phyloP scores from a whole-genome alignment of 2,888 invertebrate genomes.

The Ditula angustiorana region DNA sequence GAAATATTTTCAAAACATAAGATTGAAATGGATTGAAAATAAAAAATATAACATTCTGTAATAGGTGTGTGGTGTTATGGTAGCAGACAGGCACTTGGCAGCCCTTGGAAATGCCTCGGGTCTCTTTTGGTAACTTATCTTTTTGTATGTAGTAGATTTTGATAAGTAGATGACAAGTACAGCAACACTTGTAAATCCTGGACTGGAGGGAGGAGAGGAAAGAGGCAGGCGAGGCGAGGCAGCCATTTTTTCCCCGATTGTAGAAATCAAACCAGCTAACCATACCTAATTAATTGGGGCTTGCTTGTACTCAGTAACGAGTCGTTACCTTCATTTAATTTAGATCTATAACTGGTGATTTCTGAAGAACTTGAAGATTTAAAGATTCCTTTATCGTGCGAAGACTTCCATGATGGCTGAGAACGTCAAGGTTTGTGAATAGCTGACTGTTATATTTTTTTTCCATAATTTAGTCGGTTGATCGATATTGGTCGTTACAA shows the following conservation, averaged over 20 bases:
- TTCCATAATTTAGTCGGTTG: conserved; percentile 24
- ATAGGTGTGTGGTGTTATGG: too few relatives aligned
- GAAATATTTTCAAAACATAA: too few relatives aligned
- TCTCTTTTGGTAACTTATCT: too few relatives aligned
- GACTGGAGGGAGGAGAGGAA: conserved; percentile 12
- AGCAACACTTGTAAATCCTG: conserved; percentile 9
- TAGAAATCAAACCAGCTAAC: conserved; percentile 20
- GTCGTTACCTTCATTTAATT: neutral
- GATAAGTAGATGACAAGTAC: neutral
- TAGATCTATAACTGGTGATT: conserved; percentile 5
- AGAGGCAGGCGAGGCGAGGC: too few relatives aligned
- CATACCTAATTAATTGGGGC: conserved; percentile 30
- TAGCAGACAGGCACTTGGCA: too few relatives aligned
- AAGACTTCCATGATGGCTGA: conserved; percentile 62
- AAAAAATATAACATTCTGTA: too few relatives aligned
- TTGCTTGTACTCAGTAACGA: conserved; percentile 13
- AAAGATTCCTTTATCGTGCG: conserved; percentile 21
- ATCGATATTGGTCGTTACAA: conserved; percentile 3
- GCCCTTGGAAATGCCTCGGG: neutral
- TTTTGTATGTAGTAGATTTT: too few relatives aligned
- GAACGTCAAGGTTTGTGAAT: conserved; percentile 67
- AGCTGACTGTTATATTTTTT: conserved; percentile 26
- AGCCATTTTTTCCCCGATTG: conserved; percentile 34
- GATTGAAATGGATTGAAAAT: too few relatives aligned
- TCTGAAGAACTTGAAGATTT: neutral